These are phyloP conservation scores for Nymphalis urticae DNA, from an alignment of 2,888 invertebrate species.

Conservation along the genomic window DNA sequence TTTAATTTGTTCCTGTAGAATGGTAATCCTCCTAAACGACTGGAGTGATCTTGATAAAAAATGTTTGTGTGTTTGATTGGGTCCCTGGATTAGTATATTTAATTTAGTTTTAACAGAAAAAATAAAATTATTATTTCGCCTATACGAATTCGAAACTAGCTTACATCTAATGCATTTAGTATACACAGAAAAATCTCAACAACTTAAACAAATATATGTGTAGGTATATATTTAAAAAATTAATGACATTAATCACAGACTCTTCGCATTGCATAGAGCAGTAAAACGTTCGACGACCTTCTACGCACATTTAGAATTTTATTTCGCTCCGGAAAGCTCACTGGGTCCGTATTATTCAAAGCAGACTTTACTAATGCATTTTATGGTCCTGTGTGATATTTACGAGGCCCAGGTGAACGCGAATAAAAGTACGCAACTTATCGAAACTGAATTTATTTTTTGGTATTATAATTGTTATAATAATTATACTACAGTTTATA, in stretches of 20 bases:
- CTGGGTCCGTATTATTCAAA: conserved; percentile 65
- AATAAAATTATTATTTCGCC: too few species aligned
- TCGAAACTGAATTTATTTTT: conserved; percentile 52
- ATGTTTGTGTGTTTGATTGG: too few species aligned
- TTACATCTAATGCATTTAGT: too few species aligned
- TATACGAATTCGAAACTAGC: too few species aligned
- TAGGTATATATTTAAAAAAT: background rate
- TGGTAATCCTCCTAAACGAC: too few species aligned
- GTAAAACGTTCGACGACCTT: conserved; percentile 30
- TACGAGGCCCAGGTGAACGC: conserved; percentile 72
- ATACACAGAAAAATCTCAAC: too few species aligned
- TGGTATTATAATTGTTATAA: conserved; percentile 35
- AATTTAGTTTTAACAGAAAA: too few species aligned
- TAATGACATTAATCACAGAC: conserved; percentile 6
- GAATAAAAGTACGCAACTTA: conserved; percentile 62
- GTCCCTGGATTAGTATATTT: too few species aligned
- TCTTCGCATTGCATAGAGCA: conserved; percentile 8
- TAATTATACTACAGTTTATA: conserved; percentile 17
- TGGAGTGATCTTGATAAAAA: too few species aligned
- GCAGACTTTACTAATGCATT: conserved; percentile 75
- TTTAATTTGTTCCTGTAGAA: too few species aligned
- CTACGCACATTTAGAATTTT: conserved; percentile 33
- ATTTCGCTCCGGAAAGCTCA: conserved; percentile 41
- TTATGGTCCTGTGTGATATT: conserved; percentile 72
- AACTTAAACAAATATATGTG: background rate